Base-by-base conservation (phyloP, 1,140 invertebrate genomes). In the Ganaspis sp. region DNA sequence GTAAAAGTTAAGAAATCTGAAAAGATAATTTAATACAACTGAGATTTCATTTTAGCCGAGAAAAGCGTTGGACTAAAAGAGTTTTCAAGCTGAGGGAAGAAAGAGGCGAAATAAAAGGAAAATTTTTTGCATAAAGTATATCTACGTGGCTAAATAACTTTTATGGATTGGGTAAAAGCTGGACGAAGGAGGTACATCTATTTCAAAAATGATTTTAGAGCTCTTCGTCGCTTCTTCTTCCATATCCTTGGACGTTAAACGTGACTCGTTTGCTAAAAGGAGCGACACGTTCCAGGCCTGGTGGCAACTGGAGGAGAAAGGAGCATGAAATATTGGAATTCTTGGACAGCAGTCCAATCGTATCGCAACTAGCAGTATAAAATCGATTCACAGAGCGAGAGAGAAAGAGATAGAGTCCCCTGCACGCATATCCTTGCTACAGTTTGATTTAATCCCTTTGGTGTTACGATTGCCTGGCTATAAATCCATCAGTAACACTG, bases 131-230 rank as follows among this genome's bases (percentile, higher is more conserved):
- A 64, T 29, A 64, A 64, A 64, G 15, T 38, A 69, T 21, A 72
- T 1, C 26, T 64, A 64, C 58, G 58, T 64, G 58, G 58, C 12
- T 64, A 64, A 64, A 29, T n/a, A 64, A 64, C 58, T 29, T 49
- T 29, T 29, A 64, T 64, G 58, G 58, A 64, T 64, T 64, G 26
- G 58, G 58, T 64, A 64, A 64, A 64, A 64, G 58, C 58, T 64
- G 58, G 58, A 64, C 58, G 58, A 64, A 29, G 26, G 72, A 82
- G 78, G 83, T 81, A 82, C 80, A 83, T 85, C 73, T 78, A 83
- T 84, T 85, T 78, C 71, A 73, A 84, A 85, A 86, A 86, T 85
- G 81, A 87, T 87, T 84, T 83, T 81, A 78, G 75, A 83, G 73
- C 81, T 78, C 75, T 74, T 70, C 53, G 40, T 78, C 73, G 11